These are phyloP conservation scores for Physeter macrocephalus DNA, from an alignment of 2,113 vertebrate species.

Conservation along the genomic window DNA sequence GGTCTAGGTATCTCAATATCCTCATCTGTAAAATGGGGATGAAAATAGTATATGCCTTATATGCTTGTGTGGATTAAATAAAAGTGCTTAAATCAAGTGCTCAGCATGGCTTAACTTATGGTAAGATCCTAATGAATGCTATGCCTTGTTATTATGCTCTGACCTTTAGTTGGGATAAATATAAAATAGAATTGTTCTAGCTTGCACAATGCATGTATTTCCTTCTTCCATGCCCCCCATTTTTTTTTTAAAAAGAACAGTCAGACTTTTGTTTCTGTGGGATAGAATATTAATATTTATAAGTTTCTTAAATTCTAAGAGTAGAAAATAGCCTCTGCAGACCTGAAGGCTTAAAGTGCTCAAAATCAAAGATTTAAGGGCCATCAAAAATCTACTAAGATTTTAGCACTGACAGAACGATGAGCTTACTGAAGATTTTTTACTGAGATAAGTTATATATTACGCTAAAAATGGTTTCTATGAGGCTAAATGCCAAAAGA, in stretches of 20 bases:
- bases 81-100: neutral
- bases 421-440: neutral
- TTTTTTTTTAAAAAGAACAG: neutral
- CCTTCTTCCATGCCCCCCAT: neutral
- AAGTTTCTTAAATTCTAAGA: slow-evolving; percentile 21
- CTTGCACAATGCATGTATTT: neutral
- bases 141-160: neutral
- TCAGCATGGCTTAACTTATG: neutral
- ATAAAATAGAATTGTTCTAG: neutral
- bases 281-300: neutral
- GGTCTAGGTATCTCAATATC: neutral
- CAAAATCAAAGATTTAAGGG: slow-evolving; percentile 13
- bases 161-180: neutral
- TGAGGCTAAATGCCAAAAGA: neutral
- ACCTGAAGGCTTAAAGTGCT: neutral
- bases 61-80: neutral
- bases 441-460: neutral
- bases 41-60: neutral
- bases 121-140: neutral
- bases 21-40: neutral
- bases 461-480: neutral
- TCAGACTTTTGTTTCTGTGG: neutral
- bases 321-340: neutral
- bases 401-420: neutral
- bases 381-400: neutral